Percentiles rank a stretch among this genome's conserved stretches.
These are phyloP conservation scores for Poecilia velifera DNA, from an alignment of 2,797 vertebrate species.

Conservation along the genomic window DNA sequence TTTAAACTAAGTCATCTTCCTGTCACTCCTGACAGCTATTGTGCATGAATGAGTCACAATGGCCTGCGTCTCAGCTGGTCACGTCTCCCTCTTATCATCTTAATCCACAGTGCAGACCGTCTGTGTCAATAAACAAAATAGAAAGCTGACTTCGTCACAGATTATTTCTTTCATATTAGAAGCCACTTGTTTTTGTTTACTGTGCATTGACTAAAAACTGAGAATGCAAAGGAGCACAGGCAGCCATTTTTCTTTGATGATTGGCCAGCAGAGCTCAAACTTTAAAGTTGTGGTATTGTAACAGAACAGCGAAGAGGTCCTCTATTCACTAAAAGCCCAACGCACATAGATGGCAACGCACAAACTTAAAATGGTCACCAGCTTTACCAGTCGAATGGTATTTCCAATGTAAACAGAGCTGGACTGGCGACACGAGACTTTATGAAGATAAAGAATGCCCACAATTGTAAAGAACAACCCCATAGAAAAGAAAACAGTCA, in stretches of 20 bases:
- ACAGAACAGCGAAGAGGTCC: constrained; percentile 15
- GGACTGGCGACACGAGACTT: constrained; percentile 23
- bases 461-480: constrained; percentile 38
- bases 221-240: constrained; percentile 29
- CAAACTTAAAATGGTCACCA: constrained; percentile 63
- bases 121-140: constrained; percentile 7
- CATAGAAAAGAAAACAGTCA: constrained; percentile 46
- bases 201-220: constrained; percentile 26
- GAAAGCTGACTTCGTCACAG: constrained; percentile 16
- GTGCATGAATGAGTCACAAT: constrained; percentile 65
- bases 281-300: constrained; percentile 23
- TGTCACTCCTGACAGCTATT: constrained; percentile 44
- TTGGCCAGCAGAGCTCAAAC: constrained; percentile 11
- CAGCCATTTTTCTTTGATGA: constrained; percentile 20
- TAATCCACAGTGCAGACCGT: constrained; percentile 26
- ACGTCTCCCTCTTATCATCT: constrained; percentile 24
- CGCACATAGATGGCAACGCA: constrained; percentile 4
- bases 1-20: constrained; percentile 34
- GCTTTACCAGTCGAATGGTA: constrained; percentile 33
- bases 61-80: constrained; percentile 11
- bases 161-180: constrained; percentile 25
- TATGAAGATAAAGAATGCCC: constrained; percentile 26
- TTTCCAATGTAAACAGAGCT: constrained; percentile 3
- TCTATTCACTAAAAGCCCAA: neutral
- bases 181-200: constrained; percentile 18